Evolutionary conservation across 2,797 vertebrate species (phyloP).

Genomic region (Sebastes aleutianus): DNA sequence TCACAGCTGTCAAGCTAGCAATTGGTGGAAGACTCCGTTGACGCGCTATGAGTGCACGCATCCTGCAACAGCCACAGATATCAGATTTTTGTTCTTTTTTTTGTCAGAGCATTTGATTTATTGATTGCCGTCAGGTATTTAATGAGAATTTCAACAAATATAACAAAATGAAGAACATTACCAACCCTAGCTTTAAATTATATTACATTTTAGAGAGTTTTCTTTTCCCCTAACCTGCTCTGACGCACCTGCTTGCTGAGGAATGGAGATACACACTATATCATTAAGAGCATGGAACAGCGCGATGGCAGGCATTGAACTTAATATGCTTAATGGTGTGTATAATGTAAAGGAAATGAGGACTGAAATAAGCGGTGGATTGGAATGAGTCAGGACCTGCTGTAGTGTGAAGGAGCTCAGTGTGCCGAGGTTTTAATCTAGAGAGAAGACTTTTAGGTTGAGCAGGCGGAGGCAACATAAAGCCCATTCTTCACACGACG

Average conservation of each 20-base stretch:
- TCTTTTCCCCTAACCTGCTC: neutral
- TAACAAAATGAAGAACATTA: too few species aligned
- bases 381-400: conserved; percentile 39
- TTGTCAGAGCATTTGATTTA: too few species aligned
- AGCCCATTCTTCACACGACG: conserved; percentile 51
- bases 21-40: too few species aligned
- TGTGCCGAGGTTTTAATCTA: conserved; percentile 48
- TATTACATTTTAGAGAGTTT: neutral
- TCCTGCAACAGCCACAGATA: too few species aligned
- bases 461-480: conserved; percentile 27
- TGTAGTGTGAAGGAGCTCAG: conserved; percentile 47
- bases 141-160: too few species aligned
- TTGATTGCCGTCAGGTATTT: fast-evolving
- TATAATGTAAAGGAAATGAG: conserved; percentile 67
- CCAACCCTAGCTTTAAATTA: neutral
- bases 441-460: conserved; percentile 37
- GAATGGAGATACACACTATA: conserved; percentile 2
- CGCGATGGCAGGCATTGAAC: conserved; percentile 26
- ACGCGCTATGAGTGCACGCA: too few species aligned
- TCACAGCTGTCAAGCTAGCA: too few species aligned
- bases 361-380: conserved; percentile 47
- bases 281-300: conserved; percentile 25
- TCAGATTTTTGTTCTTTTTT: too few species aligned
- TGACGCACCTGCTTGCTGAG: conserved; percentile 16
- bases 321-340: conserved; percentile 64